Conservation (phyloP, 2,888 invertebrate species). For the Drosophila bunnanda region DNA sequence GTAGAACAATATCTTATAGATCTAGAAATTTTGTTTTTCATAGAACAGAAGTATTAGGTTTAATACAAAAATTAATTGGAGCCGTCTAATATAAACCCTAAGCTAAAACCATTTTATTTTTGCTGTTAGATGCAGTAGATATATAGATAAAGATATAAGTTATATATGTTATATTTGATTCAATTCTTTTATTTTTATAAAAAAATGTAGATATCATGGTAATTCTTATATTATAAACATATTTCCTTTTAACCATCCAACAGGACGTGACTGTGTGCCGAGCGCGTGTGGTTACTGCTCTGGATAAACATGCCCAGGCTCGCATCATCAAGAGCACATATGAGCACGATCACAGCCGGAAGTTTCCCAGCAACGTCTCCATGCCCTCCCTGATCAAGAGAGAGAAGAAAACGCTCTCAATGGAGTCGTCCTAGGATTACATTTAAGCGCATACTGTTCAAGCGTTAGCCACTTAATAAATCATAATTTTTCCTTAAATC, state of each 20-base stretch:
- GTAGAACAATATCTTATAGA: no score
- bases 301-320: conserved; percentile 73
- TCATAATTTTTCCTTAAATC: conserved; percentile 10
- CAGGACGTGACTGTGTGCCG: conserved; percentile 83
- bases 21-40: no score
- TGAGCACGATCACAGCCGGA: conserved; percentile 81
- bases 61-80: no score
- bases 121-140: no score
- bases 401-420: conserved; percentile 32
- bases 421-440: conserved; percentile 42
- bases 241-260: background rate
- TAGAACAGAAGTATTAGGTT: no score
- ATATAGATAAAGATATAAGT: background rate
- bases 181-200: no score
- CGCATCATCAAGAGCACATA: conserved; percentile 81
- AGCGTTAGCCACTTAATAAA: conserved; percentile 55
- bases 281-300: conserved; percentile 82
- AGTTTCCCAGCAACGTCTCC: conserved; percentile 55
- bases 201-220: no score
- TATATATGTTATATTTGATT: background rate
- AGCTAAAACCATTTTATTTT: no score
- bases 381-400: conserved; percentile 32
- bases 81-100: no score
- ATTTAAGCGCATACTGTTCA: conserved; percentile 31
- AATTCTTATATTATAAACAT: no score